Evolutionary conservation across 2,888 invertebrate species (phyloP).

Genomic region (Caenorhabditis angaria): DNA sequence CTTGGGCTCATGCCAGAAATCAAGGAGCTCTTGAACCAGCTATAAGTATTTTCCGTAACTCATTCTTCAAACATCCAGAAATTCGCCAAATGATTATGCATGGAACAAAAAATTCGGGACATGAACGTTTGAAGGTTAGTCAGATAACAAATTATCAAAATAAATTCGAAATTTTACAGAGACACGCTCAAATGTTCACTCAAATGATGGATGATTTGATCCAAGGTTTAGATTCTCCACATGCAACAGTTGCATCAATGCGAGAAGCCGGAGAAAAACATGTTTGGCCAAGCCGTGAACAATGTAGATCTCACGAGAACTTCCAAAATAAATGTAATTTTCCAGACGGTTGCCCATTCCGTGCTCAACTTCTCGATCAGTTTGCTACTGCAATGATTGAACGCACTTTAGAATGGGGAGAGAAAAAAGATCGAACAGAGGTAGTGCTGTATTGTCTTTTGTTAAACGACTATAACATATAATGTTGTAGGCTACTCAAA

Average conservation of each 20-base stretch:
- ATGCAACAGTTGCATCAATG: constrained; percentile 43
- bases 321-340: not conserved
- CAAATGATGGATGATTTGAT: constrained; percentile 53
- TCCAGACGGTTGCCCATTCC: constrained; percentile 54
- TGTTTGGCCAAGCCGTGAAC: constrained; percentile 39
- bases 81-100: constrained; percentile 54
- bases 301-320: constrained; percentile 31
- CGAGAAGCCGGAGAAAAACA: constrained; percentile 52
- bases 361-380: constrained; percentile 50
- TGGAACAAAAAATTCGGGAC: constrained; percentile 54
- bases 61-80: constrained; percentile 58
- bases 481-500: constrained; percentile 48
- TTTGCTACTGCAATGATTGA: constrained; percentile 58
- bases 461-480: not conserved
- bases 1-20: constrained; percentile 53
- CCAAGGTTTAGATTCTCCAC: constrained; percentile 41
- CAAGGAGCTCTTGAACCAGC: constrained; percentile 56
- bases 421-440: constrained; percentile 55
- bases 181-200: constrained; percentile 52
- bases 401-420: constrained; percentile 58
- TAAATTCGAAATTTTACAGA: constrained; percentile 31
- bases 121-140: constrained; percentile 50
- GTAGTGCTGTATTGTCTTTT: constrained; percentile 11
- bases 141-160: not conserved
- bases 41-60: constrained; percentile 53